Conservation (phyloP, 1,140 invertebrate genomes). For the Lineus longissimus region DNA sequence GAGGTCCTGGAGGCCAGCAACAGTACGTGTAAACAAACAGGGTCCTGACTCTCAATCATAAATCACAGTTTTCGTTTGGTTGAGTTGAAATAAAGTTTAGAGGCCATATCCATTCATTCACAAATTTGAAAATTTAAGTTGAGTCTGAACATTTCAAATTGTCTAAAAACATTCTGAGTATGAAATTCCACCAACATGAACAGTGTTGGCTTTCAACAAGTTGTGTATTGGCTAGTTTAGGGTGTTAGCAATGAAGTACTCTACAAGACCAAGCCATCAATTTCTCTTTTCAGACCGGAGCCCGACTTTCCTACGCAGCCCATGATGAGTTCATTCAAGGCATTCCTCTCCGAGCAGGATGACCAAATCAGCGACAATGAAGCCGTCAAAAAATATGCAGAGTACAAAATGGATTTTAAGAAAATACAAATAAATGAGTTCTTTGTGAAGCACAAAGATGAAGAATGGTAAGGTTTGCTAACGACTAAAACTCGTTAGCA, state of each 20-base stretch:
- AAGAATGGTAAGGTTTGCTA: constrained; percentile 87
- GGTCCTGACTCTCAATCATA: background rate
- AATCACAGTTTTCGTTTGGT: background rate
- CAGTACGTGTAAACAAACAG: background rate
- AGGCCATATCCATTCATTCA: background rate
- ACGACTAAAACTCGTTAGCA: too few relatives aligned
- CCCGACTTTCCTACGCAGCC: constrained; percentile 61
- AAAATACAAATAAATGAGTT: constrained; percentile 97
- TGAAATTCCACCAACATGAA: background rate
- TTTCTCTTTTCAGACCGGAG: constrained; percentile 30
- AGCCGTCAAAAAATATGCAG: constrained; percentile 94
- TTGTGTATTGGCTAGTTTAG: too few relatives aligned
- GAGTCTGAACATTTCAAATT: too few relatives aligned
- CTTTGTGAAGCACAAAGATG: constrained; percentile 97
- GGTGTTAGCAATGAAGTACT: too few relatives aligned
- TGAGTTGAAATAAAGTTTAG: background rate
- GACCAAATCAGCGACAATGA: constrained; percentile 96
- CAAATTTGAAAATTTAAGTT: too few relatives aligned
- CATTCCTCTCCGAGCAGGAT: constrained; percentile 92
- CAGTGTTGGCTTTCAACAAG: too few relatives aligned
- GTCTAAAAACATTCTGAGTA: background rate
- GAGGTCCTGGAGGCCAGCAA: constrained; percentile 9
- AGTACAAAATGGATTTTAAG: constrained; percentile 96
- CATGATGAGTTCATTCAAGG: constrained; percentile 95
- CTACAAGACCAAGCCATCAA: too few relatives aligned